Conservation (phyloP, 2,888 invertebrate species). For the Lucinisca nassula region DNA sequence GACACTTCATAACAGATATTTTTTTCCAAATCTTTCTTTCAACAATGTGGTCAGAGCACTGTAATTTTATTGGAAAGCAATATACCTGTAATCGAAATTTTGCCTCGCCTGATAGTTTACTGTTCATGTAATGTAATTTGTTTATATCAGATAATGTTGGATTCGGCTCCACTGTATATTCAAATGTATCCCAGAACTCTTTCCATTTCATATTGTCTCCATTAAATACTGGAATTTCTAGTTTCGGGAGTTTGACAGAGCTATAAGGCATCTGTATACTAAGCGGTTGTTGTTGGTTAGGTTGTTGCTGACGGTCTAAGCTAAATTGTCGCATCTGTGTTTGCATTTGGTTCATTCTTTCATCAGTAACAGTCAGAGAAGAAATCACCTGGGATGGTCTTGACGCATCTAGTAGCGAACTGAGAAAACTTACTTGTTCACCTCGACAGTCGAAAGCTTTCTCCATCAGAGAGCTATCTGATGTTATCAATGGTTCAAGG, state of each 20-base stretch:
- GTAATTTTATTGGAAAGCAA: background rate
- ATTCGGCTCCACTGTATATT: background rate
- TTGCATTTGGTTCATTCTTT: background rate
- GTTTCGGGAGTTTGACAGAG: background rate
- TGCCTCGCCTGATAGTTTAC: background rate
- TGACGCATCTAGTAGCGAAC: background rate
- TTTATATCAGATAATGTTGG: background rate
- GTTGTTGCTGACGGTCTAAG: too few species aligned
- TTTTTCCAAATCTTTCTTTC: background rate
- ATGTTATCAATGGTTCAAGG: background rate
- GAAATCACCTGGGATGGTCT: background rate
- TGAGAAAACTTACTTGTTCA: background rate
- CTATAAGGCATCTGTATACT: background rate
- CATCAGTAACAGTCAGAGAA: background rate
- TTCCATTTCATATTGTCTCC: background rate
- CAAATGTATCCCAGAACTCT: background rate
- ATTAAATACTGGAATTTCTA: slow-evolving; percentile 1
- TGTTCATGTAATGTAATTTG: background rate
- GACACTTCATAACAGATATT: background rate
- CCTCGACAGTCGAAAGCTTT: background rate
- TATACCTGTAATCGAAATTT: background rate
- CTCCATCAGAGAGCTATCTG: background rate
- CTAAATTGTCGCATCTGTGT: background rate
- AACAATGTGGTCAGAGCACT: background rate
- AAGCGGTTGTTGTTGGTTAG: too few species aligned